phyloP scores from a whole-genome alignment of 2,888 invertebrate species.

The Allolobophora icterica region DNA sequence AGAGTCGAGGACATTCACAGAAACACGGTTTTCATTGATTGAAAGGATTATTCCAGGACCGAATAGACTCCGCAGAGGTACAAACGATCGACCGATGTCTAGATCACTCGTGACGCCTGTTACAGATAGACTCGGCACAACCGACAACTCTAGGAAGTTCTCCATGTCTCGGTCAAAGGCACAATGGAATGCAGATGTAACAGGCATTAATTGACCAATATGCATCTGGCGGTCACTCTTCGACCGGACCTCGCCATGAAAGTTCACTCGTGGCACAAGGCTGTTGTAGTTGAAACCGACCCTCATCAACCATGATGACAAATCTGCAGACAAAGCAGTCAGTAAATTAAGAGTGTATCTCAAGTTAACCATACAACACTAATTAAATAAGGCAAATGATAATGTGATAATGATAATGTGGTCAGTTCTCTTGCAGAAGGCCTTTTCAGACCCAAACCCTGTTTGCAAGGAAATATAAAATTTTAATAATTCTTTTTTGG shows the following conservation, averaged over 20 bases:
- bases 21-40: slow-evolving; percentile 63
- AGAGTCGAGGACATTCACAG: slow-evolving; percentile 54
- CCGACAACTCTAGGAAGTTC: slow-evolving; percentile 59
- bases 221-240: not conserved
- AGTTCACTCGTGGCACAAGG: slow-evolving; percentile 19
- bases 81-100: slow-evolving; percentile 46
- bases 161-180: slow-evolving; percentile 63
- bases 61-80: slow-evolving; percentile 52
- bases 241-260: not conserved
- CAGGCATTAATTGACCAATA: slow-evolving; percentile 55
- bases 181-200: slow-evolving; percentile 63
- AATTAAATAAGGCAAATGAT: not conserved
- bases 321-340: not conserved
- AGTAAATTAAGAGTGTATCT: not conserved
- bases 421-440: not conserved
- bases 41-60: slow-evolving; percentile 85
- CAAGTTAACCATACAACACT: not conserved
- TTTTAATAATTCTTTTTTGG: not conserved
- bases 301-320: slow-evolving; percentile 20
- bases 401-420: slow-evolving; percentile 5
- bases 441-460: not conserved
- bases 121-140: slow-evolving; percentile 52
- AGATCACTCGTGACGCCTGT: not conserved
- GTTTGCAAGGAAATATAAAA: not conserved
- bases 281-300: slow-evolving; percentile 22